These are phyloP conservation scores for Drosophila neotestacea DNA, from an alignment of 2,888 invertebrate genomes.

Conservation along the genomic window DNA sequence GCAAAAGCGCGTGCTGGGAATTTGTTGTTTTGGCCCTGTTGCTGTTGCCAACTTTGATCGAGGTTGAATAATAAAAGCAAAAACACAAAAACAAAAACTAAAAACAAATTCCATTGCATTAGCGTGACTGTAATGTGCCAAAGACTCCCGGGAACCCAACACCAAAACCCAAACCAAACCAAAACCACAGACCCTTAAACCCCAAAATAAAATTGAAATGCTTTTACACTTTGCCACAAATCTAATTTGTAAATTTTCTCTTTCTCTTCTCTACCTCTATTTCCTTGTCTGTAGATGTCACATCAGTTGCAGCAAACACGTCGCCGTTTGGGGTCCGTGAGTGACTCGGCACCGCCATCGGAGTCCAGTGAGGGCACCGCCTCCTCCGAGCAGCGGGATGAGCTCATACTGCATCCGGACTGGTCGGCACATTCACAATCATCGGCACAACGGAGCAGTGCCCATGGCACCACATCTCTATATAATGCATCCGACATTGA, in stretches of 20 bases:
- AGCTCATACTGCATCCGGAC: slow-evolving; percentile 68
- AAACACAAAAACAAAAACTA: slow-evolving; percentile 1
- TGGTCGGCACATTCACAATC: slow-evolving; percentile 69
- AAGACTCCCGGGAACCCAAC: slow-evolving; percentile 12
- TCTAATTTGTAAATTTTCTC: slow-evolving; percentile 61
- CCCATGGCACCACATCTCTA: slow-evolving; percentile 81
- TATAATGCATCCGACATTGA: slow-evolving; percentile 84
- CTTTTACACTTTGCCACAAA: slow-evolving; percentile 66
- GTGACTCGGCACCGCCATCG: slow-evolving; percentile 87
- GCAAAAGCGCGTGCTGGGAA: slow-evolving; percentile 63
- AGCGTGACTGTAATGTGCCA: slow-evolving; percentile 33
- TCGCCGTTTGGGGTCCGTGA: slow-evolving; percentile 87
- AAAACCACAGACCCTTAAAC: not conserved
- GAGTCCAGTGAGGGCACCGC: slow-evolving; percentile 87
- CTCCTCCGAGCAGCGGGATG: slow-evolving; percentile 83
- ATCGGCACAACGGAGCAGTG: slow-evolving; percentile 68
- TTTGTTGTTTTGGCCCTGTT: slow-evolving; percentile 34
- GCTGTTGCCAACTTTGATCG: slow-evolving; percentile 55
- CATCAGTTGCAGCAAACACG: slow-evolving; percentile 84
- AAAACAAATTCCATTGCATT: slow-evolving; percentile 44
- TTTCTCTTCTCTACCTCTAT: not conserved
- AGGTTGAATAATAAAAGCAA: slow-evolving; percentile 15
- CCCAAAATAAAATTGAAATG: slow-evolving; percentile 56
- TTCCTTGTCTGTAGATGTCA: slow-evolving; percentile 68
- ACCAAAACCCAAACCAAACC: not conserved